phyloP scores from a whole-genome alignment of 92 coral and sea anemone species.

The Paragorgia papillata region DNA sequence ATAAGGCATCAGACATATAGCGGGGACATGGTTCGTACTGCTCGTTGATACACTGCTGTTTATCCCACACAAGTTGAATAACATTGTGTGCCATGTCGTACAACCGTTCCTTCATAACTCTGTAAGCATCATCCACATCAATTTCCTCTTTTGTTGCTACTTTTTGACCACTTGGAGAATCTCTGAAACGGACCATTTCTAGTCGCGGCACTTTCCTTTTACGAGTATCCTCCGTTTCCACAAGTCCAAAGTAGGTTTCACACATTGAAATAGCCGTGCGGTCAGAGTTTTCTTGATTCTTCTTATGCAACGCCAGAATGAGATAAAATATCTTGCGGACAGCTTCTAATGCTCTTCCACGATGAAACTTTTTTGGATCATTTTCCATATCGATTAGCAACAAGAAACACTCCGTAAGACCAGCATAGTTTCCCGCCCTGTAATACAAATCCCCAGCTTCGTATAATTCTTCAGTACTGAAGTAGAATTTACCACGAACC shows the following conservation, averaged over 20 bases:
- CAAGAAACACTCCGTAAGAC: slow-evolving; percentile 69
- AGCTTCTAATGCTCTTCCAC: slow-evolving; percentile 60
- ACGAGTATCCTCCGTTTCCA: slow-evolving; percentile 51
- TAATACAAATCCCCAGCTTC: slow-evolving; percentile 69
- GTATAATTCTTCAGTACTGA: slow-evolving; percentile 28
- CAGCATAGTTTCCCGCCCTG: slow-evolving; percentile 61
- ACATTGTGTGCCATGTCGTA: slow-evolving; percentile 47
- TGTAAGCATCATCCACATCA: slow-evolving; percentile 49
- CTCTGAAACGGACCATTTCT: slow-evolving; percentile 50
- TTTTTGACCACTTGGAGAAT: background rate
- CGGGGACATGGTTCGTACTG: slow-evolving; percentile 45
- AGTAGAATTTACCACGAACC: slow-evolving; percentile 50
- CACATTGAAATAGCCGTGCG: slow-evolving; percentile 62
- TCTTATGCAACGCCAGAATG: slow-evolving; percentile 55
- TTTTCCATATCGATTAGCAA: slow-evolving; percentile 43
- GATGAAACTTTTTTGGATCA: slow-evolving; percentile 33
- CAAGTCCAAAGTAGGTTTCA: slow-evolving; percentile 66
- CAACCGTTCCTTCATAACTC: slow-evolving; percentile 52
- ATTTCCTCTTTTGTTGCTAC: slow-evolving; percentile 51
- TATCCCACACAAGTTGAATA: slow-evolving; percentile 42
- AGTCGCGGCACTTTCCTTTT: slow-evolving; percentile 30
- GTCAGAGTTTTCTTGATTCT: slow-evolving; percentile 39
- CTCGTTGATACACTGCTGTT: slow-evolving; percentile 5
- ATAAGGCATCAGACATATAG: slow-evolving; percentile 29
- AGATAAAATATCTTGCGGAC: slow-evolving; percentile 60